phyloP scores from a whole-genome alignment of 2,888 invertebrate genomes.

The Nymphalis polychloros region DNA sequence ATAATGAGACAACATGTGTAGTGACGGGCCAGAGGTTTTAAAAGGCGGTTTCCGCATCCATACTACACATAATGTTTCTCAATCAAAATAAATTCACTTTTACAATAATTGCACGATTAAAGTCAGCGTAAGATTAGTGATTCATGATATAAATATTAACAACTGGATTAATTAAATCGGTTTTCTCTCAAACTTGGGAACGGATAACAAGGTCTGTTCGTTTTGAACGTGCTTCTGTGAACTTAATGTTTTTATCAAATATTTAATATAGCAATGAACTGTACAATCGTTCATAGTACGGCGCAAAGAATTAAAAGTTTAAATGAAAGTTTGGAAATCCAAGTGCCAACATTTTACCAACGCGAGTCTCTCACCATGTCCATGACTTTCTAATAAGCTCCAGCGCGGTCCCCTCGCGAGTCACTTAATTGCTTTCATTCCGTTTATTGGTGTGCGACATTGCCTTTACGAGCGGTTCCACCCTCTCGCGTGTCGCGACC shows the following conservation, averaged over 20 bases:
- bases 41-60: background rate
- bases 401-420: conserved; percentile 9
- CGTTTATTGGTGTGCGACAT: conserved; percentile 26
- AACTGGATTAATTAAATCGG: too few relatives aligned
- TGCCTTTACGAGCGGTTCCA: conserved; percentile 7
- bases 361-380: background rate
- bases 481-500: conserved; percentile 1
- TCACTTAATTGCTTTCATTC: conserved; percentile 28
- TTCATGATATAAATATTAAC: too few relatives aligned
- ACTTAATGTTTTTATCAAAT: too few relatives aligned
- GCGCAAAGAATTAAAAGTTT: background rate
- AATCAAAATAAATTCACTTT: too few relatives aligned
- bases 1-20: conserved; percentile 5
- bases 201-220: too few relatives aligned
- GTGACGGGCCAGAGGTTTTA: background rate
- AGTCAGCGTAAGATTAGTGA: too few relatives aligned
- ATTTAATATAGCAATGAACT: too few relatives aligned
- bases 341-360: background rate
- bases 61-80: too few relatives aligned
- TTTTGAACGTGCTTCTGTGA: too few relatives aligned
- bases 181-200: too few relatives aligned
- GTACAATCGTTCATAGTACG: too few relatives aligned
- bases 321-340: background rate
- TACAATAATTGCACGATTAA: too few relatives aligned
- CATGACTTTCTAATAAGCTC: conserved; percentile 2